These are phyloP conservation scores for Drosophila flavopinicola DNA, from an alignment of 2,888 invertebrate genomes.

Conservation along the genomic window DNA sequence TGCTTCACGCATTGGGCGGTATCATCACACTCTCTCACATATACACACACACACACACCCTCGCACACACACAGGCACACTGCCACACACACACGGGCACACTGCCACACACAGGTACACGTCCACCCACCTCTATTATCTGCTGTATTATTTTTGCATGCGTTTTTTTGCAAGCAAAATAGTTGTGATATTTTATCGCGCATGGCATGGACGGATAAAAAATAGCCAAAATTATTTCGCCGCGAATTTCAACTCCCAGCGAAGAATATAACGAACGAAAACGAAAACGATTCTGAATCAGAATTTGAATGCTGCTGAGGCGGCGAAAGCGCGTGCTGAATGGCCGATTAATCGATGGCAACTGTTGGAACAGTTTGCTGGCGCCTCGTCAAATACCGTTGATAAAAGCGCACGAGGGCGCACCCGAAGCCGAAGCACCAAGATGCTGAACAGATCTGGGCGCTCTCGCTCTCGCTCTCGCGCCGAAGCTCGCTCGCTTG, in stretches of 20 bases:
- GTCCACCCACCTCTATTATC: conserved; percentile 83
- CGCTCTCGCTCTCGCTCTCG: conserved; percentile 6
- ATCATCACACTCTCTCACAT: conserved; percentile 13
- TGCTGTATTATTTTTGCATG: conserved; percentile 84
- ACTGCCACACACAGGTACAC: neutral
- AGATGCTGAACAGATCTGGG: conserved; percentile 26
- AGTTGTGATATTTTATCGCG: conserved; percentile 85
- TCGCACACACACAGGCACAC: conserved; percentile 9
- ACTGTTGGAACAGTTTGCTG: conserved; percentile 70
- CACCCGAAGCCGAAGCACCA: conserved; percentile 7
- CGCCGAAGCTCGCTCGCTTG: too few relatives aligned
- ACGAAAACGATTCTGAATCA: conserved; percentile 10
- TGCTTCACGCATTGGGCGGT: conserved; percentile 15
- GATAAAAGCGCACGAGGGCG: conserved; percentile 25
- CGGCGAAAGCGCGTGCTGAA: conserved; percentile 47
- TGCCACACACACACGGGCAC: neutral
- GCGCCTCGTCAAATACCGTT: conserved; percentile 48
- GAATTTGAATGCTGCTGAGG: conserved; percentile 9
- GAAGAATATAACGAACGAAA: conserved; percentile 47
- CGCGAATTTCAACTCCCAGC: conserved; percentile 78
- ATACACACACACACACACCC: conserved; percentile 19
- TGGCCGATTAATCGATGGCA: conserved; percentile 74
- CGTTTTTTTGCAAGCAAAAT: conserved; percentile 84
- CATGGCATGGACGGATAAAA: conserved; percentile 85
- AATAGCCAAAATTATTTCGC: conserved; percentile 83